A percentile compares a stretch with the other conserved stretches of the same genome.
phyloP scores from a whole-genome alignment of 2,888 invertebrate genomes.

The Andrena chrysosceles region DNA sequence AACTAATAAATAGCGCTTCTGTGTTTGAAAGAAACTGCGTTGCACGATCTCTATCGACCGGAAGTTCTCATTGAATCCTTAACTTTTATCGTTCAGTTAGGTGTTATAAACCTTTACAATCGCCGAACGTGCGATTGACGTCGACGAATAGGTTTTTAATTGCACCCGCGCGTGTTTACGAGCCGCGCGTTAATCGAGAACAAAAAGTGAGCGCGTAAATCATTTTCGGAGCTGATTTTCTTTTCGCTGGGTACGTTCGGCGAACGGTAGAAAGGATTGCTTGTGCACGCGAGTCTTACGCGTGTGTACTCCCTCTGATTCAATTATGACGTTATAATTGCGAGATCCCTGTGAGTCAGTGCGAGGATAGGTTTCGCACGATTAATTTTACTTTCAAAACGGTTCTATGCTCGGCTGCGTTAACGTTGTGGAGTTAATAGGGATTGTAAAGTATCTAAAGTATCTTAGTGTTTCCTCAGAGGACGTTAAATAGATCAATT shows the following conservation, averaged over 20 bases:
- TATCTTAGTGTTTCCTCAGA: too few relatives aligned
- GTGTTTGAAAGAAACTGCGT: neutral
- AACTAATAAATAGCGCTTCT: neutral
- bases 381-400: conserved; percentile 74
- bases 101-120: neutral
- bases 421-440: conserved; percentile 20
- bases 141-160: neutral
- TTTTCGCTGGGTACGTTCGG: neutral
- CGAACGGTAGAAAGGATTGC: neutral
- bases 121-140: neutral
- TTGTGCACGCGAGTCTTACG: neutral
- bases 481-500: too few relatives aligned
- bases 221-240: neutral
- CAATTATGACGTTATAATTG: conserved; percentile 68
- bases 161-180: neutral
- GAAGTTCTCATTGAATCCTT: neutral
- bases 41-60: neutral
- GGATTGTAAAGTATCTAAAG: neutral
- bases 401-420: conserved; percentile 60
- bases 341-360: conserved; percentile 66
- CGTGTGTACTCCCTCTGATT: conserved; percentile 44
- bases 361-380: conserved; percentile 66
- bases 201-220: neutral
- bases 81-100: neutral
- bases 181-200: neutral